A percentile compares a stretch with the other conserved stretches of the same genome.
Conservation (phyloP, 2,888 invertebrate genomes). For the Tachina grossa region DNA sequence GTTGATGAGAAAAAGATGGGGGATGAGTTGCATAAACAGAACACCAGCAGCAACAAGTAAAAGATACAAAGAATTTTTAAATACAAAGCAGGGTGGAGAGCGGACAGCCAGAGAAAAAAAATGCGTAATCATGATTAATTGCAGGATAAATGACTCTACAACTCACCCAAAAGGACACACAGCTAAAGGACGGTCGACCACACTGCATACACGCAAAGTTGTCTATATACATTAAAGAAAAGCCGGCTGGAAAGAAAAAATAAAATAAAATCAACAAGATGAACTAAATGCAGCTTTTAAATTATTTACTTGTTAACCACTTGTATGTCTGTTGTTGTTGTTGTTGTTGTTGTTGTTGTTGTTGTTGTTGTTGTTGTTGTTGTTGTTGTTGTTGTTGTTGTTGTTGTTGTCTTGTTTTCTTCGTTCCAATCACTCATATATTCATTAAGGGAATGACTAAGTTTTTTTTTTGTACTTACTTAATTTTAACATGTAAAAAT, state of each 20-base stretch:
- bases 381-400: constrained; percentile 26
- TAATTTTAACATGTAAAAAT: not conserved
- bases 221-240: constrained; percentile 58
- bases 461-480: constrained; percentile 12
- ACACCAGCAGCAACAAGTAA: constrained; percentile 70
- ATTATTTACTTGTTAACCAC: constrained; percentile 79
- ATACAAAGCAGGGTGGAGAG: constrained; percentile 49
- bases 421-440: constrained; percentile 54
- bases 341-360: constrained; percentile 22
- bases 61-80: constrained; percentile 67
- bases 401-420: constrained; percentile 14
- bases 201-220: constrained; percentile 15
- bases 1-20: constrained; percentile 61
- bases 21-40: constrained; percentile 50
- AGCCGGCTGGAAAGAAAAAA: constrained; percentile 63
- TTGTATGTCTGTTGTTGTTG: constrained; percentile 69
- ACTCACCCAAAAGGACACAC: constrained; percentile 71
- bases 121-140: constrained; percentile 82
- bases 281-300: constrained; percentile 74
- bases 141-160: constrained; percentile 80
- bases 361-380: constrained; percentile 32
- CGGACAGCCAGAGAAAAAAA: constrained; percentile 56
- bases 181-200: constrained; percentile 43
- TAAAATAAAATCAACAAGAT: constrained; percentile 48
- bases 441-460: constrained; percentile 65